Percentiles rank a stretch among this genome's conserved stretches.
Conservation (phyloP, 2,888 invertebrate genomes). For the Dynastes hyllus region DNA sequence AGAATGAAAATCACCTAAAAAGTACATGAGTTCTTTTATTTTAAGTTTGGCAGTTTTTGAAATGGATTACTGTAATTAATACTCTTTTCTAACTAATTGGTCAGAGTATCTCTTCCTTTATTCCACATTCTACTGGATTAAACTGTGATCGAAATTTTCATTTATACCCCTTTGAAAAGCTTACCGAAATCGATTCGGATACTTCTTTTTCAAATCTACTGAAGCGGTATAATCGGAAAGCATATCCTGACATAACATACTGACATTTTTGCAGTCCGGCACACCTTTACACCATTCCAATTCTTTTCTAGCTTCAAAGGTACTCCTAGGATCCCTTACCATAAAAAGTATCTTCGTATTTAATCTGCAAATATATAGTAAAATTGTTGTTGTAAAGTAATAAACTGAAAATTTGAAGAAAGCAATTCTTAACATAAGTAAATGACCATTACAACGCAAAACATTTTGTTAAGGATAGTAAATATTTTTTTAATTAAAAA, state of each 20-base stretch:
- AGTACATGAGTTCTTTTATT: too few relatives aligned
- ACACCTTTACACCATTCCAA: slow-evolving; percentile 84
- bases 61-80: too few relatives aligned
- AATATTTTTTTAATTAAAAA: too few relatives aligned
- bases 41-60: too few relatives aligned
- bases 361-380: slow-evolving; percentile 73
- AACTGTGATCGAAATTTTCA: slow-evolving; percentile 54
- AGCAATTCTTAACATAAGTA: too few relatives aligned
- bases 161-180: not conserved
- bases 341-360: slow-evolving; percentile 85
- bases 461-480: too few relatives aligned
- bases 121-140: too few relatives aligned
- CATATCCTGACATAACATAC: slow-evolving; percentile 86
- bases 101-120: too few relatives aligned
- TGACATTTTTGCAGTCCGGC: slow-evolving; percentile 87
- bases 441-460: too few relatives aligned
- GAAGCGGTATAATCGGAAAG: slow-evolving; percentile 87
- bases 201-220: slow-evolving; percentile 77
- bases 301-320: slow-evolving; percentile 88
- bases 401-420: too few relatives aligned
- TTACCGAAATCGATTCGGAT: slow-evolving; percentile 84
- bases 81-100: too few relatives aligned
- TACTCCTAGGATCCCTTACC: slow-evolving; percentile 90
- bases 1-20: too few relatives aligned
- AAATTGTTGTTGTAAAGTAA: not conserved